Conservation (phyloP, 2,888 invertebrate genomes). For the Hirtodrosophila histrioides region DNA sequence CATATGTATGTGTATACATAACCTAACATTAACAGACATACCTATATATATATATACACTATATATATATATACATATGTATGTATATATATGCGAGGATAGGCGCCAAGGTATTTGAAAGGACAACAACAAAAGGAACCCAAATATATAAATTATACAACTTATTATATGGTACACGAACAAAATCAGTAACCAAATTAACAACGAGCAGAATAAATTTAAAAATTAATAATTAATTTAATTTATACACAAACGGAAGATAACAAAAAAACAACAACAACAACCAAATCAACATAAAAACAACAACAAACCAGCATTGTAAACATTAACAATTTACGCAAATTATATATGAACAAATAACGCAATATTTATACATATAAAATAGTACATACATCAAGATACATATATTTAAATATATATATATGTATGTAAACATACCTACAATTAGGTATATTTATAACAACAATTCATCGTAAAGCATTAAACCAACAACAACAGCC, state of each 20-base stretch:
- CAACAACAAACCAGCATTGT: neutral
- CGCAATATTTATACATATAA: slow-evolving; percentile 49
- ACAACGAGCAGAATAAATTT: slow-evolving; percentile 45
- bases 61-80: slow-evolving; percentile 26
- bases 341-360: slow-evolving; percentile 57
- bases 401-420: slow-evolving; percentile 23
- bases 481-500: slow-evolving; percentile 62
- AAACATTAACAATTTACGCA: slow-evolving; percentile 33
- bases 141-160: slow-evolving; percentile 29
- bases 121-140: slow-evolving; percentile 30
- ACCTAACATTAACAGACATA: slow-evolving; percentile 22
- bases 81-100: neutral
- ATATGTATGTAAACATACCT: slow-evolving; percentile 19
- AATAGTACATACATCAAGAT: slow-evolving; percentile 3
- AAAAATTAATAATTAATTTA: slow-evolving; percentile 33
- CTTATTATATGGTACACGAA: slow-evolving; percentile 28
- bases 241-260: slow-evolving; percentile 10
- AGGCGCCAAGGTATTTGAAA: slow-evolving; percentile 38
- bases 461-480: slow-evolving; percentile 43
- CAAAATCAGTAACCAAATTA: slow-evolving; percentile 50
- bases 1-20: slow-evolving; percentile 8
- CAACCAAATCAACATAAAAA: slow-evolving; percentile 48
- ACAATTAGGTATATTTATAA: slow-evolving; percentile 7
- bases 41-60: slow-evolving; percentile 16
- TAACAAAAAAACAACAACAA: slow-evolving; percentile 20